A percentile compares a stretch with the other conserved stretches of the same genome.
Conservation (phyloP, 2,888 invertebrate species). For the Zaprionus obscuricornis region DNA sequence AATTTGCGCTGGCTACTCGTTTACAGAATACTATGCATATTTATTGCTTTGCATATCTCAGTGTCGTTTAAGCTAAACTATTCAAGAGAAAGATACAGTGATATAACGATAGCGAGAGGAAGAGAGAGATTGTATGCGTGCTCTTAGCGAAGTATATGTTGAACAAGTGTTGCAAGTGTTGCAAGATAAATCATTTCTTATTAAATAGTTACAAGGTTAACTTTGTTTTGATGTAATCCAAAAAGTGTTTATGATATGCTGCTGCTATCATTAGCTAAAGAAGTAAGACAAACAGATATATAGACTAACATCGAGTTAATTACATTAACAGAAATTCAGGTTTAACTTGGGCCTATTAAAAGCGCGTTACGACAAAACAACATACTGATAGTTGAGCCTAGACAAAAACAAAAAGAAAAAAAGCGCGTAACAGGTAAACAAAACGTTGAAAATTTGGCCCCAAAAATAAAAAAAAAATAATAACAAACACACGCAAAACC, state of each 20-base stretch:
- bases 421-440: conserved; percentile 63
- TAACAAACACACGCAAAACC: conserved; percentile 30
- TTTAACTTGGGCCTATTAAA: conserved; percentile 50
- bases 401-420: conserved; percentile 9
- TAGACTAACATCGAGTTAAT: conserved; percentile 15
- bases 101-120: no score
- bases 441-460: conserved; percentile 45
- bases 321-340: conserved; percentile 2
- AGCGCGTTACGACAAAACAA: conserved; percentile 55
- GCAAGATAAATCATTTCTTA: no score
- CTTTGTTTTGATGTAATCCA: no score
- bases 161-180: background rate
- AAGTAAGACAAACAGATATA: no score
- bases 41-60: no score
- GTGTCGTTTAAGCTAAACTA: background rate
- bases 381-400: conserved; percentile 23
- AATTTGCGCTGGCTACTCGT: no score
- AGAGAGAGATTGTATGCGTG: no score
- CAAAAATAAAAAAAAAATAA: conserved; percentile 45
- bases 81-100: no score
- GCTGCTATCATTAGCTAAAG: conserved; percentile 14
- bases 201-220: no score
- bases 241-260: no score
- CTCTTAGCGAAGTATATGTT: no score
- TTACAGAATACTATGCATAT: no score